Evolutionary conservation across 2,113 vertebrate genomes (phyloP).

Genomic region (Archocentrus centrarchus): DNA sequence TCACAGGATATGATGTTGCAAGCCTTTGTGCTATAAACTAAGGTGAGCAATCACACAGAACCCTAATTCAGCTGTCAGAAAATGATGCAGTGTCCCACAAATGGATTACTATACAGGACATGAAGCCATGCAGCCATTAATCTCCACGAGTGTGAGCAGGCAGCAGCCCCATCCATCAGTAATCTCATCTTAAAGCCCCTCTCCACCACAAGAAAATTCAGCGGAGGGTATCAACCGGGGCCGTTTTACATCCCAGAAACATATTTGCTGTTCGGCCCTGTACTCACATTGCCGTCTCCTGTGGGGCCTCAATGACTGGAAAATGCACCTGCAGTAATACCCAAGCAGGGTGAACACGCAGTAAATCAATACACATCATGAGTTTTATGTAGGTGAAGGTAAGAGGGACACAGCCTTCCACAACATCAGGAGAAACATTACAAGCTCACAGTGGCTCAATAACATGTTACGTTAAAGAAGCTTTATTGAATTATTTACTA

Average conservation of each 20-base stretch:
- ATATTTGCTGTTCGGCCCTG: not conserved
- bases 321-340: not conserved
- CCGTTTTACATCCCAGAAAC: not conserved
- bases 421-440: not conserved
- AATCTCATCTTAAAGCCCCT: conserved; percentile 55
- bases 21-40: conserved; percentile 53
- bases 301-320: not conserved
- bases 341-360: not conserved
- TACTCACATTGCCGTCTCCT: not conserved
- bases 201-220: conserved; percentile 22
- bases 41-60: conserved; percentile 47
- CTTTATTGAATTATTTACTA: not conserved
- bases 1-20: conserved; percentile 26
- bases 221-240: conserved; percentile 13
- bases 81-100: conserved; percentile 60
- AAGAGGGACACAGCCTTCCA: not conserved
- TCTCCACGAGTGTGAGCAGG: conserved; percentile 35
- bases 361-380: conserved; percentile 13
- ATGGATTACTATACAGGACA: conserved; percentile 64
- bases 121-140: conserved; percentile 55
- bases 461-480: not conserved
- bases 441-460: not conserved
- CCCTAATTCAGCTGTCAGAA: conserved; percentile 60
- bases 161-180: conserved; percentile 61
- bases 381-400: not conserved